These are phyloP conservation scores for Apis cerana DNA, from an alignment of 1,140 invertebrate genomes.

Conservation along the genomic window DNA sequence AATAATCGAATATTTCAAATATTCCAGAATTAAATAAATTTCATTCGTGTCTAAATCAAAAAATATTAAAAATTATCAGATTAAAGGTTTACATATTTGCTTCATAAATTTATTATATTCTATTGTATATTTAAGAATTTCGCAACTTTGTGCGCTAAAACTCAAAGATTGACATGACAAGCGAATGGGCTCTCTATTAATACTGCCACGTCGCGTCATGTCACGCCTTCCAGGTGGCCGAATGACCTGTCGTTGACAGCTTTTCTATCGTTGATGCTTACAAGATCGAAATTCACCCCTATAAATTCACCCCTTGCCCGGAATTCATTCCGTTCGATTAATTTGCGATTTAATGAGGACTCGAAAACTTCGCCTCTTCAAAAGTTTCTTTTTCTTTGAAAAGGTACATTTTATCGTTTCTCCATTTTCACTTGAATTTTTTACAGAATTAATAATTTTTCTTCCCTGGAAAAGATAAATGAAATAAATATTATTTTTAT, in stretches of 20 bases:
- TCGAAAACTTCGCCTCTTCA: slow-evolving; percentile 2
- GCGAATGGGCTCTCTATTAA: slow-evolving; percentile 38
- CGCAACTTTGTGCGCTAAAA: not conserved
- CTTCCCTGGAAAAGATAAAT: too few relatives aligned
- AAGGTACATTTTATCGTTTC: not conserved
- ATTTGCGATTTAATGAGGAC: not conserved
- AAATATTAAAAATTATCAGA: too few relatives aligned
- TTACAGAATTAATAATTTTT: not conserved
- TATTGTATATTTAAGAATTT: not conserved
- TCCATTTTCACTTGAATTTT: not conserved
- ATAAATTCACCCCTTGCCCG: slow-evolving; percentile 27
- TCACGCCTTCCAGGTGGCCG: slow-evolving; percentile 54
- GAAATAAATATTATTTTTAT: too few relatives aligned
- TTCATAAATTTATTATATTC: not conserved
- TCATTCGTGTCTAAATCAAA: too few relatives aligned
- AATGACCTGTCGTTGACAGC: slow-evolving; percentile 58
- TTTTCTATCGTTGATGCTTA: slow-evolving; percentile 49
- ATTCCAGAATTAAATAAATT: too few relatives aligned
- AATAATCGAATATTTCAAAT: too few relatives aligned
- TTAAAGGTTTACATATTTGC: too few relatives aligned
- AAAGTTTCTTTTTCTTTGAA: not conserved
- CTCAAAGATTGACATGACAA: slow-evolving; percentile 31
- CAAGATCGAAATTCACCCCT: slow-evolving; percentile 55
- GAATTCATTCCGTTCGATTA: slow-evolving; percentile 40
- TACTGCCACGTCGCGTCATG: slow-evolving; percentile 47